A percentile compares a stretch with the other conserved stretches of the same genome.
phyloP scores from a whole-genome alignment of 92 coral and sea anemone genomes.

The Chrysogorgia sp. region DNA sequence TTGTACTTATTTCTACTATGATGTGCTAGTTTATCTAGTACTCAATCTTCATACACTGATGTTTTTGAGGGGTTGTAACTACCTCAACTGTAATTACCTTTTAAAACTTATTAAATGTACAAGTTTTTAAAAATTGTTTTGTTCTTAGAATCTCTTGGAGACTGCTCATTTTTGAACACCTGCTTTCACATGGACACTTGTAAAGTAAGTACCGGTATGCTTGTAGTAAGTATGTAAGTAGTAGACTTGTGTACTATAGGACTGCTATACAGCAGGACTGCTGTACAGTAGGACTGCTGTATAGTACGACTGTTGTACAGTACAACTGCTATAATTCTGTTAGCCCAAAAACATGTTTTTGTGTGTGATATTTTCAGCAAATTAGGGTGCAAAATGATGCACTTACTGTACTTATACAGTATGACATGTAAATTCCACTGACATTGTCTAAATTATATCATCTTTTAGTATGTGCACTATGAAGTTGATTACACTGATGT shows the following conservation, averaged over 20 bases:
- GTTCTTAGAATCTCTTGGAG: conserved; percentile 91
- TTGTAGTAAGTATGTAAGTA: neutral
- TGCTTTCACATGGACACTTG: conserved; percentile 99
- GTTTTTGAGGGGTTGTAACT: neutral
- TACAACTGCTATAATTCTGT: too few species aligned
- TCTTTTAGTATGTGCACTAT: conserved; percentile 90
- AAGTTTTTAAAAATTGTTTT: neutral
- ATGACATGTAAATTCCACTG: too few species aligned
- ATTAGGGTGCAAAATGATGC: too few species aligned
- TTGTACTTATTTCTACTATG: too few species aligned
- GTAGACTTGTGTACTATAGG: neutral
- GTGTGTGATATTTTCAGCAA: too few species aligned
- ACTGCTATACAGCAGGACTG: neutral
- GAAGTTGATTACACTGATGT: conserved; percentile 97
- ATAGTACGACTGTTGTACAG: neutral
- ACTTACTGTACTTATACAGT: too few species aligned
- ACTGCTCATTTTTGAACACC: conserved; percentile 94
- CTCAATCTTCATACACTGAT: neutral
- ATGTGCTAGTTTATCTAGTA: too few species aligned
- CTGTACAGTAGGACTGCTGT: too few species aligned
- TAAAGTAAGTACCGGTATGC: conserved; percentile 64
- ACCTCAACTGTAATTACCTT: neutral
- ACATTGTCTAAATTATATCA: neutral
- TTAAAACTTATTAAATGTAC: neutral
- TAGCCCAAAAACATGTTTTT: too few species aligned